Conservation (phyloP, 2,888 invertebrate genomes). For the Cephus spinipes region DNA sequence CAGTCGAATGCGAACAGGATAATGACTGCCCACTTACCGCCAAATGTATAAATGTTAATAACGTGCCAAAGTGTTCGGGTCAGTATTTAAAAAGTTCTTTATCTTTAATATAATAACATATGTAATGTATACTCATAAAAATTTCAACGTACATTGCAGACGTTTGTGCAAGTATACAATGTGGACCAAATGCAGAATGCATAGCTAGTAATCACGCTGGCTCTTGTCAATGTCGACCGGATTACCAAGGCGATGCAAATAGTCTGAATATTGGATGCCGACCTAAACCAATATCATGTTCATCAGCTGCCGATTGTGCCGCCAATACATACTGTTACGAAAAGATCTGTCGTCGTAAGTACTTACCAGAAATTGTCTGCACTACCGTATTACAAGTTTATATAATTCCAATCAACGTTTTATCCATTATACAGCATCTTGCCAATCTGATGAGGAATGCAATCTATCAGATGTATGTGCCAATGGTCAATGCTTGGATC, state of each 20-base stretch:
- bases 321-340: slow-evolving; percentile 85
- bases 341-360: slow-evolving; percentile 83
- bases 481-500: slow-evolving; percentile 84
- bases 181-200: slow-evolving; percentile 89
- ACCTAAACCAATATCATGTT: slow-evolving; percentile 80
- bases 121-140: neutral
- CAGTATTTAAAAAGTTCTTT: slow-evolving; percentile 25
- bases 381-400: neutral
- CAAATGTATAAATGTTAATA: slow-evolving; percentile 79
- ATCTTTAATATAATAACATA: neutral
- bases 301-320: slow-evolving; percentile 79
- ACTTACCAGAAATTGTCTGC: neutral
- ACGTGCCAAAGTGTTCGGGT: slow-evolving; percentile 83
- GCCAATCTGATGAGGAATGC: slow-evolving; percentile 84
- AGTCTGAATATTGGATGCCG: slow-evolving; percentile 79
- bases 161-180: slow-evolving; percentile 81
- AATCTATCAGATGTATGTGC: slow-evolving; percentile 82
- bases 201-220: slow-evolving; percentile 80
- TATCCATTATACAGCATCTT: slow-evolving; percentile 73
- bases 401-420: slow-evolving; percentile 11
- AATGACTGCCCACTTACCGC: slow-evolving; percentile 86
- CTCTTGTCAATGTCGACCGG: slow-evolving; percentile 82
- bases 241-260: slow-evolving; percentile 82
- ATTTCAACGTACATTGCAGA: slow-evolving; percentile 65
- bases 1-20: slow-evolving; percentile 84